Conservation (phyloP, 1,140 invertebrate genomes). For the Amphibalanus amphitrite region DNA sequence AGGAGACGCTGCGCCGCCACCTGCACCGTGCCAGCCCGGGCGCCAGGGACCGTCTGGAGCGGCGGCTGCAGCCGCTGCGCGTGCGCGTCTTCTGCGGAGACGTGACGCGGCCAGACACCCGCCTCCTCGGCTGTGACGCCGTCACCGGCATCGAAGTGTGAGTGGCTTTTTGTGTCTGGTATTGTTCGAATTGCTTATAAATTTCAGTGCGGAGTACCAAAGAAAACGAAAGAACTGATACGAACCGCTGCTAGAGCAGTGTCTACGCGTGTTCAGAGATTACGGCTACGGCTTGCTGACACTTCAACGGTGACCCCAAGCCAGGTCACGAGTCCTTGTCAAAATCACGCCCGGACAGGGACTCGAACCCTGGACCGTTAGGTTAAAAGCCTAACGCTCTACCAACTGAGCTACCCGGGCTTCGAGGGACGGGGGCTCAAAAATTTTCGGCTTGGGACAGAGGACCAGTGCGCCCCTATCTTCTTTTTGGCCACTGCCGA, state of each 20-base stretch:
- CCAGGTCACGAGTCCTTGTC: no score
- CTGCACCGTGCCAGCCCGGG: not conserved
- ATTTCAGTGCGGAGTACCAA: no score
- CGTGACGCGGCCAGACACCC: not conserved
- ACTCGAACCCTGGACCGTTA: conserved; percentile 21
- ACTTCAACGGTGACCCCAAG: no score
- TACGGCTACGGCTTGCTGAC: no score
- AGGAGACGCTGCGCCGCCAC: not conserved
- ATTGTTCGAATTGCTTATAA: no score
- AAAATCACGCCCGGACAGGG: conserved; percentile 16
- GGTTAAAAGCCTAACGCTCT: conserved; percentile 21
- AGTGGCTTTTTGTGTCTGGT: not conserved
- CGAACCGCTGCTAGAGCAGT: no score
- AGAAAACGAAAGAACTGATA: no score
- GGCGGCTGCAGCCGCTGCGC: not conserved
- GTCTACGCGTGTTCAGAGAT: no score
- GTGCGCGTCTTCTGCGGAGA: conserved; percentile 3
- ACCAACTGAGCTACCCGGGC: conserved; percentile 20
- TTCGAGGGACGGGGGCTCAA: no score
- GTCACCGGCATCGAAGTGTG: not conserved
- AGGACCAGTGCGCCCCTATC: no score
- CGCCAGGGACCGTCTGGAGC: not conserved
- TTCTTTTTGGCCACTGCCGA: no score
- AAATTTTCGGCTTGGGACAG: no score
- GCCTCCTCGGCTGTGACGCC: not conserved